Conservation (phyloP, 2,888 invertebrate genomes). For the Amaurobius ferox region DNA sequence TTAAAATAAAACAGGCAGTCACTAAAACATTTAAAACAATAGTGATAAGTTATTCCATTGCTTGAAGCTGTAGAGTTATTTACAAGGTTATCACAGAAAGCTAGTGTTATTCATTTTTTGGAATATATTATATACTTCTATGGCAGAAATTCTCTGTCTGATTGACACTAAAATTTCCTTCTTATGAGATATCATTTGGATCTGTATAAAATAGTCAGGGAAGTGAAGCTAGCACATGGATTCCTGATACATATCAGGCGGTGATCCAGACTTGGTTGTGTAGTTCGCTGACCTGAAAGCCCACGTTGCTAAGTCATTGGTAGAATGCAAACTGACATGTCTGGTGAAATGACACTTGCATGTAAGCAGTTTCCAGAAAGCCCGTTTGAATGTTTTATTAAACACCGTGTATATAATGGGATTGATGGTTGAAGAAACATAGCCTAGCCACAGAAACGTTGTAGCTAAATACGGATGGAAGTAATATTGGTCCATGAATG, state of each 20-base stretch:
- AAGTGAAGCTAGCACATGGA: constrained; percentile 67
- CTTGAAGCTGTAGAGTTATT: too few species aligned
- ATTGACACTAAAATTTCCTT: too few species aligned
- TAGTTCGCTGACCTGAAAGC: constrained; percentile 69
- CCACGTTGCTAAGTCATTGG: constrained; percentile 63
- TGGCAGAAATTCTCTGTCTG: too few species aligned
- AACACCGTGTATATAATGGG: constrained; percentile 97
- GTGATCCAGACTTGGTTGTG: constrained; percentile 55
- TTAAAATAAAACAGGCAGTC: too few species aligned
- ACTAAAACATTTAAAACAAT: too few species aligned
- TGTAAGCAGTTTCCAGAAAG: constrained; percentile 89
- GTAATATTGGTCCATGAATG: constrained; percentile 86
- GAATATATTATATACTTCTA: too few species aligned
- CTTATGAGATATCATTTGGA: too few species aligned
- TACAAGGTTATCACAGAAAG: too few species aligned
- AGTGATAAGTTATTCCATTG: too few species aligned
- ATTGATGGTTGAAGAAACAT: constrained; percentile 95
- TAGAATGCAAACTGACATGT: constrained; percentile 59
- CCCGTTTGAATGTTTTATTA: constrained; percentile 93
- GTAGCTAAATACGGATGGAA: constrained; percentile 86
- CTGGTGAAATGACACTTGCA: constrained; percentile 79
- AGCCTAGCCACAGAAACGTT: constrained; percentile 93
- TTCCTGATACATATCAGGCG: constrained; percentile 63
- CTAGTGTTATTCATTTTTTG: too few species aligned
- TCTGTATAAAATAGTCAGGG: too few species aligned